Evolutionary conservation across 2,888 invertebrate genomes (phyloP).

Genomic region (Noctua fimbriata): DNA sequence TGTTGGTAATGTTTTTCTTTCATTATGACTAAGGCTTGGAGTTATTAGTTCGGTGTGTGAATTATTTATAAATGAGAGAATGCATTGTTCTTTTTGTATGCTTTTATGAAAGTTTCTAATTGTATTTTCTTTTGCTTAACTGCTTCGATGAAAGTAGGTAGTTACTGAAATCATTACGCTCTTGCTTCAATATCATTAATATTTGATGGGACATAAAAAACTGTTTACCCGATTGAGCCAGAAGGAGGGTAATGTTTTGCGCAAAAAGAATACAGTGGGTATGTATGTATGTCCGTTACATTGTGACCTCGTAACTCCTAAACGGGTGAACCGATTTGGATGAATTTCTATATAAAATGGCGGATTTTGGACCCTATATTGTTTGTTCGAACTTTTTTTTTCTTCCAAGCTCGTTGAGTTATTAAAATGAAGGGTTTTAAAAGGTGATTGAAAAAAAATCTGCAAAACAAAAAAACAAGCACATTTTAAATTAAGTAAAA

Average conservation of each 20-base stretch:
- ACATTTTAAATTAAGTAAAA: too few species aligned
- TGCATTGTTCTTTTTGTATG: slow-evolving; percentile 3
- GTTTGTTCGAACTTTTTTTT: too few species aligned
- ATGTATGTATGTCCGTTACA: not conserved
- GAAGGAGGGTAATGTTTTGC: too few species aligned
- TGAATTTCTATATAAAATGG: too few species aligned
- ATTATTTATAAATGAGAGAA: slow-evolving; percentile 8
- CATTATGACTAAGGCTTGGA: not conserved
- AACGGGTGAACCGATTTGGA: too few species aligned
- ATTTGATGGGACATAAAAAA: not conserved
- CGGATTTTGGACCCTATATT: too few species aligned
- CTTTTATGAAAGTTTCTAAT: not conserved
- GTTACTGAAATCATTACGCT: not conserved
- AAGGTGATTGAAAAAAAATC: too few species aligned
- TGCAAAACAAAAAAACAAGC: too few species aligned
- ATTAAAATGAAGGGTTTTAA: too few species aligned
- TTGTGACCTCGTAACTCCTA: too few species aligned
- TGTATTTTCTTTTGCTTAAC: not conserved
- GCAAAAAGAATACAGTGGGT: too few species aligned
- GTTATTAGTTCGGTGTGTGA: slow-evolving; percentile 7
- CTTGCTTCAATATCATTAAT: not conserved
- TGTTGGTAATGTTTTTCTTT: slow-evolving; percentile 19
- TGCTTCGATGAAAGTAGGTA: not conserved
- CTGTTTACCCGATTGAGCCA: not conserved
- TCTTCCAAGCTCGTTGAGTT: too few species aligned